phyloP scores from a whole-genome alignment of 2,888 invertebrate genomes.

The Lottia gigantea region DNA sequence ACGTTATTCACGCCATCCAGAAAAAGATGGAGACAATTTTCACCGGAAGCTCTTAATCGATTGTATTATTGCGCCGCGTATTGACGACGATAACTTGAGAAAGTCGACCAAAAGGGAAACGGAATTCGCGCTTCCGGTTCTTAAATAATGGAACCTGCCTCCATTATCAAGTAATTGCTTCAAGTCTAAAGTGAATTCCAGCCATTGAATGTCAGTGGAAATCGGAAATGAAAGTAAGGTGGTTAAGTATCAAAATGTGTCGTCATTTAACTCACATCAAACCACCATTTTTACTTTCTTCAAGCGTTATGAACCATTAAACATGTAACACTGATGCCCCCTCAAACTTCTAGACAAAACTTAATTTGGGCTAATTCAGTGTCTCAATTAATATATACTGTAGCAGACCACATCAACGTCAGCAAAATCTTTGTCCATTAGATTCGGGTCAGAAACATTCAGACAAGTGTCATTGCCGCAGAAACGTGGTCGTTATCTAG shows the following conservation, averaged over 20 bases:
- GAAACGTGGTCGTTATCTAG: no score
- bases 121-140: conserved; percentile 1
- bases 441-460: no score
- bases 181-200: conserved; percentile 6
- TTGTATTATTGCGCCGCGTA: conserved; percentile 6
- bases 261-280: conserved; percentile 3
- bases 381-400: no score
- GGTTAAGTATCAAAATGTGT: conserved; percentile 2
- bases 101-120: conserved; percentile 2
- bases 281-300: background rate
- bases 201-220: conserved; percentile 2
- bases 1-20: background rate
- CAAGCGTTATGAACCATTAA: no score
- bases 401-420: no score
- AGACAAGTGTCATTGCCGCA: no score
- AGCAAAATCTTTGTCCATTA: no score
- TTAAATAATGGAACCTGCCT: conserved; percentile 9
- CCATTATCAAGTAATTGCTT: conserved; percentile 7
- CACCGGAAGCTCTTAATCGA: conserved; percentile 11
- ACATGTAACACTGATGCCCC: no score
- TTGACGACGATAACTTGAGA: conserved; percentile 5
- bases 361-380: no score
- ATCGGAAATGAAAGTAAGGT: conserved; percentile 7
- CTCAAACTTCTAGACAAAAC: no score
- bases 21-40: conserved; percentile 9